These are phyloP conservation scores for Xerus rutilus DNA, from an alignment of 2,797 vertebrate species.

Conservation along the genomic window DNA sequence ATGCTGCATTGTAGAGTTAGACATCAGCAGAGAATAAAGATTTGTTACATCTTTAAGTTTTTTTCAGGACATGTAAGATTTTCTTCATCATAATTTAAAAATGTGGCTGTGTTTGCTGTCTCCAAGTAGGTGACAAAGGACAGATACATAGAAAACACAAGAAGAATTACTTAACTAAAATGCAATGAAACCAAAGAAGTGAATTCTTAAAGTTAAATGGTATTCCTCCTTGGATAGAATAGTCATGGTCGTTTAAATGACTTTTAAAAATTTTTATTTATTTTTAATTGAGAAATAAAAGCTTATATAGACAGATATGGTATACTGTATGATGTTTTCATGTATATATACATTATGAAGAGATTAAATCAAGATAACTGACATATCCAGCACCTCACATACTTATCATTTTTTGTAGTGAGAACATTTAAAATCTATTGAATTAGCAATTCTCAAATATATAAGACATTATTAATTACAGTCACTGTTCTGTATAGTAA, in stretches of 20 bases:
- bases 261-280: neutral
- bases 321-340: neutral
- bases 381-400: neutral
- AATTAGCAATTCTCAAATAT: neutral
- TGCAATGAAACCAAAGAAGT: neutral
- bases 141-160: neutral
- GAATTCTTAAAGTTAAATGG: neutral
- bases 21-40: neutral
- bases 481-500: neutral
- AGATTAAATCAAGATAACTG: neutral
- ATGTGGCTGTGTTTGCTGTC: neutral
- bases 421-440: neutral
- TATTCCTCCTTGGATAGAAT: neutral
- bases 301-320: too few relatives aligned
- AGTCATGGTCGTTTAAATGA: neutral
- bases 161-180: neutral
- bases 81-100: neutral
- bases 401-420: neutral
- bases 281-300: neutral
- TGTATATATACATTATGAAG: neutral
- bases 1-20: neutral
- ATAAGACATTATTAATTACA: neutral
- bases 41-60: neutral
- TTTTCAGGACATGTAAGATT: neutral
- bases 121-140: neutral